Percentiles rank a stretch among this genome's conserved stretches.
These are phyloP conservation scores for Hylaeus anthracinus DNA, from an alignment of 1,140 invertebrate genomes.

Conservation along the genomic window DNA sequence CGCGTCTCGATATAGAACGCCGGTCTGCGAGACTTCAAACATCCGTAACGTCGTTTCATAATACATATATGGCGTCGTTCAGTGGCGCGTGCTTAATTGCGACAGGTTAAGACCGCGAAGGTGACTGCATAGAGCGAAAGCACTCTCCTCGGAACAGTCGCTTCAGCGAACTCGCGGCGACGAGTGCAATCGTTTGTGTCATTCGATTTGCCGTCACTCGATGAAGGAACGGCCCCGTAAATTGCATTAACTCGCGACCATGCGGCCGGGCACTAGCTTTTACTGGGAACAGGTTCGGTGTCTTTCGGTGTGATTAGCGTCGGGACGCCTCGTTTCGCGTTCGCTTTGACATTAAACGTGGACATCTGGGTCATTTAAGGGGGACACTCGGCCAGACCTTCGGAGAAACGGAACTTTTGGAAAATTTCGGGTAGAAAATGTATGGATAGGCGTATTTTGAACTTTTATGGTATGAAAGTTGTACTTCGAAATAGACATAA, in stretches of 20 bases:
- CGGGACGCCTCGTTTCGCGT: background rate
- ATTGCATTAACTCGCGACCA: slow-evolving; percentile 49
- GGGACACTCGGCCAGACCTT: too few species aligned
- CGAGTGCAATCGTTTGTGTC: slow-evolving; percentile 62
- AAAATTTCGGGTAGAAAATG: too few species aligned
- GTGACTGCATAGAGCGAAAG: slow-evolving; percentile 19
- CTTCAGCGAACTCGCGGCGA: slow-evolving; percentile 12
- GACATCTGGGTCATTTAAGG: too few species aligned
- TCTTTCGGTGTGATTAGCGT: background rate
- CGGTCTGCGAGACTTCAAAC: background rate
- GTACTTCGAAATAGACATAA: too few species aligned
- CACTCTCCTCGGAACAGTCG: background rate
- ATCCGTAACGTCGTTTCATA: slow-evolving; percentile 10
- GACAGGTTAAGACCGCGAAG: slow-evolving; percentile 49
- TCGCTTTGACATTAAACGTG: background rate
- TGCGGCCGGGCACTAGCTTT: background rate
- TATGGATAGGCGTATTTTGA: too few species aligned
- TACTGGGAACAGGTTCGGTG: background rate
- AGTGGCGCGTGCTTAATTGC: slow-evolving; percentile 60
- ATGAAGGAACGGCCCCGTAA: slow-evolving; percentile 48
- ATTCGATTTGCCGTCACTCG: slow-evolving; percentile 54
- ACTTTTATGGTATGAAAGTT: too few species aligned
- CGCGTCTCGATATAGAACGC: background rate
- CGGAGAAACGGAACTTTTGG: too few species aligned
- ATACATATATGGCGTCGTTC: slow-evolving; percentile 28